A percentile compares a stretch with the other conserved stretches of the same genome.
These are phyloP conservation scores for Melanotaenia nigrans DNA, from an alignment of 2,797 vertebrate species.

Conservation along the genomic window DNA sequence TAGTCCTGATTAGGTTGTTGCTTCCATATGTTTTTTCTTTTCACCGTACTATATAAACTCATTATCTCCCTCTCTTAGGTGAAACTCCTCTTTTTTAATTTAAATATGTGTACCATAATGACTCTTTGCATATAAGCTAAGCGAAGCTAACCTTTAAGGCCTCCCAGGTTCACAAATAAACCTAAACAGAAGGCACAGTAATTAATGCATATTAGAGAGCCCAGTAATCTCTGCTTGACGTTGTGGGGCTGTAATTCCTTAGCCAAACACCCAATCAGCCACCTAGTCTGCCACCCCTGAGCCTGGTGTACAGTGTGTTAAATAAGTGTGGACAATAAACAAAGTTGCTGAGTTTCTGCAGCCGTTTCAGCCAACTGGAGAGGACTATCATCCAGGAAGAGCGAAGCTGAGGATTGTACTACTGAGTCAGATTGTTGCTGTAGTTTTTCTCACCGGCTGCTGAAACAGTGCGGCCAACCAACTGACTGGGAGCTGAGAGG, in stretches of 20 bases:
- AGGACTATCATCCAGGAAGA: slow-evolving; percentile 52
- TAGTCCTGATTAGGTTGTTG: too few species aligned
- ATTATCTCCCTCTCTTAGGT: not conserved
- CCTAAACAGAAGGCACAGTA: slow-evolving; percentile 66
- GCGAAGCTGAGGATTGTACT: slow-evolving; percentile 63
- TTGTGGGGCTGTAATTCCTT: slow-evolving; percentile 54
- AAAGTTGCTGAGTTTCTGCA: slow-evolving; percentile 49
- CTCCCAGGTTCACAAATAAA: slow-evolving; percentile 48
- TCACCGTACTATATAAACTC: not conserved
- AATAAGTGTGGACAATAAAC: slow-evolving; percentile 47
- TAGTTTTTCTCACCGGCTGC: slow-evolving; percentile 50
- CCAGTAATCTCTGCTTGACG: slow-evolving; percentile 64
- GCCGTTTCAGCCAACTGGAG: slow-evolving; percentile 49
- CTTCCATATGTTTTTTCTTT: not conserved
- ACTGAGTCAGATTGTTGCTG: slow-evolving; percentile 46
- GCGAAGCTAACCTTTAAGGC: slow-evolving; percentile 19
- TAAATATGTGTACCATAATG: slow-evolving; percentile 18
- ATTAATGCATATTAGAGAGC: slow-evolving; percentile 65
- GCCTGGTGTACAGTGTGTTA: slow-evolving; percentile 42
- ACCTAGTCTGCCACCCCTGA: slow-evolving; percentile 38
- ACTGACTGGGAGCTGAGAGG: slow-evolving; percentile 20
- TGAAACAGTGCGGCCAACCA: slow-evolving; percentile 43
- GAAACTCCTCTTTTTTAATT: slow-evolving; percentile 7
- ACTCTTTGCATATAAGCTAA: slow-evolving; percentile 1
- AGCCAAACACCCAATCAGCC: slow-evolving; percentile 51